These are phyloP conservation scores for Nymphicus hollandicus DNA, from an alignment of 2,113 vertebrate genomes.

Conservation along the genomic window DNA sequence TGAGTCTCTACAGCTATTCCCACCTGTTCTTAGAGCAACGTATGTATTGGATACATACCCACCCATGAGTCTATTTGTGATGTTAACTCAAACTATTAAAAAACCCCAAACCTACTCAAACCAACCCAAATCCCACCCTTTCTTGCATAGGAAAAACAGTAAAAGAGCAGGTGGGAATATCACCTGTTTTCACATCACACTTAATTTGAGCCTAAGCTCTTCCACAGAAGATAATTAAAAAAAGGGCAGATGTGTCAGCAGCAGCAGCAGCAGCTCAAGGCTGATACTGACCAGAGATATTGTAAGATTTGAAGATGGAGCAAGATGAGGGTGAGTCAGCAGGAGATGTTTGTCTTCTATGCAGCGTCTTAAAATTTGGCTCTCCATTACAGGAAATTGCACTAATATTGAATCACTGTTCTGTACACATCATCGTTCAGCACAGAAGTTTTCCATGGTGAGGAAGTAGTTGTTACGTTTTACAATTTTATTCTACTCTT, in stretches of 20 bases:
- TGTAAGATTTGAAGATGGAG: not conserved
- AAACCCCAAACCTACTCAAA: rapidly evolving
- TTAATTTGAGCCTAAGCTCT: not conserved
- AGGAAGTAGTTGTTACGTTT: not conserved
- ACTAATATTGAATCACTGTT: slow-evolving; percentile 3
- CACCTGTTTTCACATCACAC: not conserved
- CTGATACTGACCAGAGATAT: not conserved
- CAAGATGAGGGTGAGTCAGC: not conserved
- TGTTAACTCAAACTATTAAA: not conserved
- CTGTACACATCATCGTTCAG: not conserved
- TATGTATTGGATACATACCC: not conserved
- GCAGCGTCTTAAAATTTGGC: not conserved
- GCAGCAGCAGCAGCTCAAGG: not conserved
- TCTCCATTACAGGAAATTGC: slow-evolving; percentile 1
- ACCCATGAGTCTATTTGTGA: not conserved
- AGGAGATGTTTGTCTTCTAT: not conserved
- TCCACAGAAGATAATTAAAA: not conserved
- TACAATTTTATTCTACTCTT: not conserved
- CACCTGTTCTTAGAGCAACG: not conserved
- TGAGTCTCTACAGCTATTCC: not conserved
- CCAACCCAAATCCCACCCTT: not conserved
- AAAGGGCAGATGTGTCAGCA: not conserved
- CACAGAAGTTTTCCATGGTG: not conserved
- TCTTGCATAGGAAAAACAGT: not conserved
- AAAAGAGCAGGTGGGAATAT: not conserved